Conservation (phyloP, 2,113 vertebrate genomes). For the Orthonyx spaldingii region DNA sequence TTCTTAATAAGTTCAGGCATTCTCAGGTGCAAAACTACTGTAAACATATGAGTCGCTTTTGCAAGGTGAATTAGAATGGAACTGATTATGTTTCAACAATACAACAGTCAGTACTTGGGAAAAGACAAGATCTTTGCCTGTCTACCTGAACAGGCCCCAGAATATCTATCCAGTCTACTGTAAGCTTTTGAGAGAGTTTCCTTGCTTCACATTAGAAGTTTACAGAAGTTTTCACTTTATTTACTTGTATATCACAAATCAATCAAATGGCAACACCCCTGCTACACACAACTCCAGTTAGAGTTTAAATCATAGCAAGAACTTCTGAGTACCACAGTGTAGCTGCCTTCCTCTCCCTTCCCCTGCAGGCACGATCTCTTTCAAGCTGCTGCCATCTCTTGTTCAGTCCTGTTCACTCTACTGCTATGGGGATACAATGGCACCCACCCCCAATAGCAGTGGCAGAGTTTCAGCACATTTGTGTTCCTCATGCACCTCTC, state of each 20-base stretch:
- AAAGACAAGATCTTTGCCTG: background rate
- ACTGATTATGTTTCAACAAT: background rate
- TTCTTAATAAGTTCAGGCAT: background rate
- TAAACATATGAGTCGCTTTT: background rate
- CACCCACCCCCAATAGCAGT: rapidly evolving
- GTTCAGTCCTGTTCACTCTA: background rate
- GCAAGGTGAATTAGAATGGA: background rate
- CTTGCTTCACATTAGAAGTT: background rate
- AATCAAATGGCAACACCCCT: background rate
- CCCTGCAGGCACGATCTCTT: background rate
- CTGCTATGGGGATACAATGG: background rate
- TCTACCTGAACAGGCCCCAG: background rate
- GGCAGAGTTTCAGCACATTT: background rate
- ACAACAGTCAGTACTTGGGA: background rate
- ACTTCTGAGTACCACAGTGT: background rate
- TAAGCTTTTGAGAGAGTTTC: background rate
- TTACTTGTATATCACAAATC: background rate
- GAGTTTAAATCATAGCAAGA: background rate
- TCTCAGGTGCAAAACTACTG: background rate
- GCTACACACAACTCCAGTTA: background rate
- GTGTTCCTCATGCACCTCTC: background rate
- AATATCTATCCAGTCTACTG: background rate
- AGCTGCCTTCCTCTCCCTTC: background rate
- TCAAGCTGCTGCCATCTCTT: background rate
- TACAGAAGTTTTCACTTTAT: background rate